Evolutionary conservation across 2,113 vertebrate genomes (phyloP).

Genomic region (Rattus norvegicus): GRCr8 NC_086024.1:114102001-114102500

Average conservation of each 20-base stretch:
- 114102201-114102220: not conserved
- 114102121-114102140: not conserved
- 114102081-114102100: not conserved
- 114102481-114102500: not conserved
- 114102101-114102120: not conserved
- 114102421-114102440: not conserved
- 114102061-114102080: not conserved
- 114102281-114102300: not conserved
- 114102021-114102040: not conserved
- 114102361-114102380: not conserved
- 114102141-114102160: not conserved
- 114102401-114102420: not conserved
- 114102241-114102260: not conserved
- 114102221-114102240: not conserved
- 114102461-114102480: not conserved
- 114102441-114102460: not conserved
- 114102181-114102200: not conserved
- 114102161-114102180: not conserved
- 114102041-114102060: not conserved
- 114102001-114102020: too few relatives aligned
- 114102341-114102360: constrained; percentile 38
- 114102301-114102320: not conserved
- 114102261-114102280: not conserved
- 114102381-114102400: not conserved
- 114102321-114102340: not conserved